Percentiles rank a stretch among this genome's conserved stretches.
Conservation (phyloP, 1,140 invertebrate genomes). For the Lasioglossum baleicum region DNA sequence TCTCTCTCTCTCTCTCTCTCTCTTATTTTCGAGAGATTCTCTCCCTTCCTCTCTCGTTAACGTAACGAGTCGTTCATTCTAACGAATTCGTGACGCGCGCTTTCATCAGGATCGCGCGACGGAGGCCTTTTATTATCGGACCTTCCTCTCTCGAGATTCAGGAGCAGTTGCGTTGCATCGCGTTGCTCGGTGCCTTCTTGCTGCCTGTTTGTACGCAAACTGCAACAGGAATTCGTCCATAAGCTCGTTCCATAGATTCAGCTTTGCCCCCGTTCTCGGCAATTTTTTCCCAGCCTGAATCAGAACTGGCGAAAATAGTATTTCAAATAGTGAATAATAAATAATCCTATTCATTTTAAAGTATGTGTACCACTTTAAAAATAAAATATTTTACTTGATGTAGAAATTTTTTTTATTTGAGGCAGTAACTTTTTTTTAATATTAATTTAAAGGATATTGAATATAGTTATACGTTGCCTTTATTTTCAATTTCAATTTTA, state of each 20-base stretch:
- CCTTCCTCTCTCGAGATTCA: constrained; percentile 33
- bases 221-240: constrained; percentile 56
- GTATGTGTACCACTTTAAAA: no score
- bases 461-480: no score
- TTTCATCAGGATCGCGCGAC: background rate
- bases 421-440: no score
- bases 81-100: background rate
- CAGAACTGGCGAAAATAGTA: no score
- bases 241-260: background rate
- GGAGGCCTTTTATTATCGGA: constrained; percentile 14
- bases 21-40: no score
- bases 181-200: constrained; percentile 73
- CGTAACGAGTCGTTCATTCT: constrained; percentile 17
- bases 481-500: no score
- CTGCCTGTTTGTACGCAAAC: constrained; percentile 70
- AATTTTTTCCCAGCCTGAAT: no score
- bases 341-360: no score
- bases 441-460: no score
- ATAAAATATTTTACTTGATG: no score
- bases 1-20: background rate
- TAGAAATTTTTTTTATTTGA: no score
- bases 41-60: constrained; percentile 11
- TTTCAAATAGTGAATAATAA: no score
- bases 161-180: constrained; percentile 66
- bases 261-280: background rate